Base-by-base conservation (phyloP, 1,140 invertebrate species). In the Campoletis sonorensis region DNA sequence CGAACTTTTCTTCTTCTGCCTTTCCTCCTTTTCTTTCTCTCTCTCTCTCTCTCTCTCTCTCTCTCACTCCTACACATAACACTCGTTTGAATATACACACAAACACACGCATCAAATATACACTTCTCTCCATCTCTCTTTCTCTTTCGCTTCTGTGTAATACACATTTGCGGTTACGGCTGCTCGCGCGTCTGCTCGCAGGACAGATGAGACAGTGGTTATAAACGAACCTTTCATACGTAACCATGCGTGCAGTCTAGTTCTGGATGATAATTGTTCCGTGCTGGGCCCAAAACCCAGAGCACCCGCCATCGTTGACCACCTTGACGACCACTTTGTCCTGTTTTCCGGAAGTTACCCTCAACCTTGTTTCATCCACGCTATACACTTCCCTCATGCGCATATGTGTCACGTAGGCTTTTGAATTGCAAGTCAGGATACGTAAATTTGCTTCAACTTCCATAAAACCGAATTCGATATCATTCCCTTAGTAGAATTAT, bases 171-270 rank as follows among this genome's bases (percentile, higher is more conserved):
- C 40, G 18, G 21, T n/a, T 30, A 45, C 73, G 58, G 45, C 49
- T 54, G 23, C 23, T 75, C 73, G 73, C 54, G 51, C 54, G 73
- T 77, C 23, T 16, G 73, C 54, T 61, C 49, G 11, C 71, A 30
- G 54, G 82, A 83, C 82, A 83, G 82, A 83, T 83, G 82, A 83
- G 79, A 75, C 70, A 73, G 27, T 78, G 64, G 77, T 75, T 77
- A 79, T 72, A 58, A 27, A 30, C 72, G n/a, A 64, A 15, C n/a
- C 18, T 54, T 64, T 33, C 13, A 70, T 70, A n/a, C 18, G 15
- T 70, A 70, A 64, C n/a, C 61, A 23, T 26, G 21, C 23, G 61
- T 26, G 61, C n/a, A 26, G 23, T 64, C n/a, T 64, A 26, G 23
- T 64, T 64, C 61, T 26, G 61, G 21, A 64, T n/a, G 67, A 33